These are phyloP conservation scores for Ganaspis sp. DNA, from an alignment of 1,140 invertebrate species.

Conservation along the genomic window DNA sequence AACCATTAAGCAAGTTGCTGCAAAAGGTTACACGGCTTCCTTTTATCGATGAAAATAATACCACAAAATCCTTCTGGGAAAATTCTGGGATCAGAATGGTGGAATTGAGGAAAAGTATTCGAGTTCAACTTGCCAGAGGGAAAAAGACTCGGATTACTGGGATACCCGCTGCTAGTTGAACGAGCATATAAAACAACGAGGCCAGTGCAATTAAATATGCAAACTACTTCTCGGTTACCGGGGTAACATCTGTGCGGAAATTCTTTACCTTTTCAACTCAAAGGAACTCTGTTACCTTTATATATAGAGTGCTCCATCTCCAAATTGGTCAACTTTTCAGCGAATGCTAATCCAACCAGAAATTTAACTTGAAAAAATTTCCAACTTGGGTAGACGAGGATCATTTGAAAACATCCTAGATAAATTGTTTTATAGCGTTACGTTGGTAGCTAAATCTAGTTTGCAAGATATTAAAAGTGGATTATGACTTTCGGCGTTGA, in stretches of 20 bases:
- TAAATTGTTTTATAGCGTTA: too few relatives aligned
- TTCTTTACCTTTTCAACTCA: conserved; percentile 46
- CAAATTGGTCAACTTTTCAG: too few relatives aligned
- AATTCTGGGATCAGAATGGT: not conserved
- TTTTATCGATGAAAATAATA: not conserved
- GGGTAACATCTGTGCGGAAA: conserved; percentile 55
- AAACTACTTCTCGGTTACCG: conserved; percentile 53
- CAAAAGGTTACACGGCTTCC: not conserved
- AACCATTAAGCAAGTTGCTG: conserved; percentile 41
- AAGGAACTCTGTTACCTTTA: not conserved
- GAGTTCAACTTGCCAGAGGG: not conserved
- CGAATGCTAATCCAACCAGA: too few relatives aligned
- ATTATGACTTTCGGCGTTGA: too few relatives aligned
- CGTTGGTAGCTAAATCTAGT: too few relatives aligned
- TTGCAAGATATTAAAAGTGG: too few relatives aligned
- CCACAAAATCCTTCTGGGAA: not conserved
- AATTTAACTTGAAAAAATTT: too few relatives aligned
- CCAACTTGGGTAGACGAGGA: too few relatives aligned
- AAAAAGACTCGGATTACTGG: conserved; percentile 1
- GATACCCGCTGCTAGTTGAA: not conserved
- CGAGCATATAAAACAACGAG: conserved; percentile 1
- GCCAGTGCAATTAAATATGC: conserved; percentile 59
- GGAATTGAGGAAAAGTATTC: not conserved
- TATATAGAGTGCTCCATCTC: too few relatives aligned
- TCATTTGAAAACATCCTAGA: too few relatives aligned